A percentile compares a stretch with the other conserved stretches of the same genome.
Evolutionary conservation across 2,888 invertebrate genomes (phyloP).

Genomic region (Limnephilus lunatus): DNA sequence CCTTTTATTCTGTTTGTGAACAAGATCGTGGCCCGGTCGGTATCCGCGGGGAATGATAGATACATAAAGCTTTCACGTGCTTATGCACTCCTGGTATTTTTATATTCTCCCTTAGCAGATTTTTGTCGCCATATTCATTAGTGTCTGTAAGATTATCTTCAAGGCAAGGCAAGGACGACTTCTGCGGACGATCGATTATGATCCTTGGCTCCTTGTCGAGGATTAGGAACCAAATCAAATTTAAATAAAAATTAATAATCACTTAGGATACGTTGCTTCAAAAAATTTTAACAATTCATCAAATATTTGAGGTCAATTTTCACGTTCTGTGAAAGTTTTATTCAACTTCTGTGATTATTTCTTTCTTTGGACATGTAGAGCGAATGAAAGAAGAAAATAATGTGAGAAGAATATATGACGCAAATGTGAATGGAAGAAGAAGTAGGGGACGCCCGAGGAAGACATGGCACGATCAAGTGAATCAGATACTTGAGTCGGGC

Average conservation of each 20-base stretch:
- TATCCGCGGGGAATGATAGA: conserved; percentile 51
- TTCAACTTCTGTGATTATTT: too few species aligned
- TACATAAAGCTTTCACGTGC: conserved; percentile 50
- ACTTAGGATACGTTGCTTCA: too few species aligned
- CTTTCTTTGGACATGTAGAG: too few species aligned
- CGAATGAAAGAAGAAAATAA: too few species aligned
- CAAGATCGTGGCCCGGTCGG: conserved; percentile 49
- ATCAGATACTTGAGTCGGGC: too few species aligned
- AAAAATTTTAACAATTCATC: too few species aligned
- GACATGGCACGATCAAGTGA: too few species aligned
- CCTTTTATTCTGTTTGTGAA: conserved; percentile 59
- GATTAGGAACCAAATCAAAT: not conserved
- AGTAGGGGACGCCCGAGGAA: too few species aligned
- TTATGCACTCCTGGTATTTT: conserved; percentile 47
- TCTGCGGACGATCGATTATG: not conserved
- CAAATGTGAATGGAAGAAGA: too few species aligned
- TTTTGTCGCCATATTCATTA: not conserved
- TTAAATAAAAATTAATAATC: not conserved
- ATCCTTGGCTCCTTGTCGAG: not conserved
- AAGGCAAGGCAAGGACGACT: not conserved
- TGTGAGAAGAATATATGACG: too few species aligned
- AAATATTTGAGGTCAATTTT: too few species aligned
- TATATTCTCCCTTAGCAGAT: not conserved
- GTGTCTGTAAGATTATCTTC: not conserved
- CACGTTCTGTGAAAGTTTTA: too few species aligned